phyloP scores from a whole-genome alignment of 1,140 invertebrate species.

The Aporrectodea caliginosa region DNA sequence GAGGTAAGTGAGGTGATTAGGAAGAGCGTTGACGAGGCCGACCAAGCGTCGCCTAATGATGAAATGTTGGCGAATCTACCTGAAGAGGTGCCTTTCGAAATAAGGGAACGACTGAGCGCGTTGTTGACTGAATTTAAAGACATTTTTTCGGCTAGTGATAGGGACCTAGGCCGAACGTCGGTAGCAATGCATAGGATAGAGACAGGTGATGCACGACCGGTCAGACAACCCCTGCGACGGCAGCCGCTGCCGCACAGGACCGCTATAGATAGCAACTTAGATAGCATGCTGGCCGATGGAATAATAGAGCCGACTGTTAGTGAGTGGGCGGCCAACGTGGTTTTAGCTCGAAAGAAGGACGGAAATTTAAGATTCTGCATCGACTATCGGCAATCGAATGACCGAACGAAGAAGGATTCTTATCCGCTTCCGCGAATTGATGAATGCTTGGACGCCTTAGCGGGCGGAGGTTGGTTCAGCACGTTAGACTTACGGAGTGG shows the following conservation, averaged over 20 bases:
- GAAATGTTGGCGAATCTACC: background rate
- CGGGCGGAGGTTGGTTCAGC: no score
- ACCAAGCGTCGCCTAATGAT: no score
- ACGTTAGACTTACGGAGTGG: no score
- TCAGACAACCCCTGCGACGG: background rate
- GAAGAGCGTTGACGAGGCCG: no score
- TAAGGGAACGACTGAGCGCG: background rate
- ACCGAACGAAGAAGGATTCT: background rate
- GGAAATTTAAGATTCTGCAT: conserved; percentile 45
- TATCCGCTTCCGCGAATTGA: no score
- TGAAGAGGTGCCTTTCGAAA: background rate
- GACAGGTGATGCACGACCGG: background rate
- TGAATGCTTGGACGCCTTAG: no score
- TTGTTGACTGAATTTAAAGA: background rate
- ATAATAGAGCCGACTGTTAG: background rate
- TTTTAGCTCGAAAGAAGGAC: conserved; percentile 56
- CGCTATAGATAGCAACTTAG: background rate
- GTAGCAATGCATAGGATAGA: background rate
- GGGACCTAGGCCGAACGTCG: background rate
- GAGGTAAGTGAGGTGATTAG: no score
- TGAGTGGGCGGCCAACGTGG: conserved; percentile 56
- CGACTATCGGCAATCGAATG: conserved; percentile 57
- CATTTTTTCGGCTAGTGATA: background rate
- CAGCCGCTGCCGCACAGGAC: background rate
- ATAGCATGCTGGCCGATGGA: background rate